phyloP scores from a whole-genome alignment of 35 echinoderm and acorn worm genomes.

The Ophiothrix spiculata region DNA sequence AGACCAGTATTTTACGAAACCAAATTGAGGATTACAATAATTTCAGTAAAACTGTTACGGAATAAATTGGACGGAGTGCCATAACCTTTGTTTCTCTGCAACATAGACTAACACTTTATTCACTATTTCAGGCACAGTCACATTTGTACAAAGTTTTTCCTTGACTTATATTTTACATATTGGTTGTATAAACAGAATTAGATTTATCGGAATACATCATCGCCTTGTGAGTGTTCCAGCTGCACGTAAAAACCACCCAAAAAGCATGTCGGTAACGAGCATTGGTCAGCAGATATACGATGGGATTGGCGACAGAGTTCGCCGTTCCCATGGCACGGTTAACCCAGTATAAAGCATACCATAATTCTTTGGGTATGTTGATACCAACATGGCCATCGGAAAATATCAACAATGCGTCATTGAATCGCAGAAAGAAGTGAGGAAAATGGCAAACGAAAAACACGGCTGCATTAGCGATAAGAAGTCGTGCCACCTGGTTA shows the following conservation, averaged over 20 bases:
- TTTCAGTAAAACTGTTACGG: too few relatives aligned
- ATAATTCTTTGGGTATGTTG: not conserved
- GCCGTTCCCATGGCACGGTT: not conserved
- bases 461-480: not conserved
- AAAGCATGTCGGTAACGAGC: not conserved
- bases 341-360: not conserved
- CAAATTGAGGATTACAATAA: too few relatives aligned
- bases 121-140: too few relatives aligned
- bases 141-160: too few relatives aligned
- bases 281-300: not conserved
- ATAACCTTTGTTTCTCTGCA: too few relatives aligned
- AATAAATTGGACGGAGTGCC: too few relatives aligned
- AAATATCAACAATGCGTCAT: not conserved
- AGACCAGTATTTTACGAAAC: too few relatives aligned
- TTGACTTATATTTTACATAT: too few relatives aligned
- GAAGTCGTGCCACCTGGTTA: not conserved
- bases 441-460: not conserved
- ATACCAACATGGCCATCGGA: not conserved
- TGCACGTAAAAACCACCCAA: not conserved
- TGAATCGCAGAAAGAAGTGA: not conserved
- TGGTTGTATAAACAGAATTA: too few relatives aligned
- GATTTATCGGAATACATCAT: too few relatives aligned
- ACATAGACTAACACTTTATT: too few relatives aligned
- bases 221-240: too few relatives aligned
- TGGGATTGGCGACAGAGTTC: not conserved